Percentiles rank a stretch among this genome's conserved stretches.
phyloP scores from a whole-genome alignment of 2,888 invertebrate species.

The Digitonthophagus gazella region DNA sequence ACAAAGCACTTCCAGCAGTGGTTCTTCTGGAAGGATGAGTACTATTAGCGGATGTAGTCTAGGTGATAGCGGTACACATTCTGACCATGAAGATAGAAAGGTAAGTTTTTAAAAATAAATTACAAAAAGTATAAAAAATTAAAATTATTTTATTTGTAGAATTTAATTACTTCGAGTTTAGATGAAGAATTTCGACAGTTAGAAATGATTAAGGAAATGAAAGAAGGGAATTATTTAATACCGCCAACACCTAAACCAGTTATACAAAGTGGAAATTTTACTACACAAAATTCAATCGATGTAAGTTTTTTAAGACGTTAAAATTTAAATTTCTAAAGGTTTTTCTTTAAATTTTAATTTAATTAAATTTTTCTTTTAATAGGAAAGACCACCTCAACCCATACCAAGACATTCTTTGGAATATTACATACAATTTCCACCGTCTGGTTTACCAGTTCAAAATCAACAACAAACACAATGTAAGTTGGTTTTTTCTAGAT shows the following conservation, averaged over 20 bases:
- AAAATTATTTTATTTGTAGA: slow-evolving; percentile 31
- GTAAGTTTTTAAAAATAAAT: slow-evolving; percentile 35
- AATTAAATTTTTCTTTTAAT: slow-evolving; percentile 31
- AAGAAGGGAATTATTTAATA: slow-evolving; percentile 53
- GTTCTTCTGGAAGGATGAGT: slow-evolving; percentile 77
- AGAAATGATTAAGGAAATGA: slow-evolving; percentile 41
- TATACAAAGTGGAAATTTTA: slow-evolving; percentile 38
- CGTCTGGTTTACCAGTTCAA: slow-evolving; percentile 54
- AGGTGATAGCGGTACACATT: slow-evolving; percentile 82
- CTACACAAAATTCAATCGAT: slow-evolving; percentile 44
- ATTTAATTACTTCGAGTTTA: slow-evolving; percentile 40
- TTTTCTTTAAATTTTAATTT: neutral
- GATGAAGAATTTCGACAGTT: slow-evolving; percentile 45
- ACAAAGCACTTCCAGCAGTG: slow-evolving; percentile 65
- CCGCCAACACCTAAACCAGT: slow-evolving; percentile 57
- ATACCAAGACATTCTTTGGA: slow-evolving; percentile 43
- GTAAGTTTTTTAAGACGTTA: slow-evolving; percentile 35
- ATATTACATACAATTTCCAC: slow-evolving; percentile 56
- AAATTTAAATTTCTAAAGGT: neutral
- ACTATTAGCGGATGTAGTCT: slow-evolving; percentile 79
- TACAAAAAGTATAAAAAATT: neutral
- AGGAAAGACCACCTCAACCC: slow-evolving; percentile 45
- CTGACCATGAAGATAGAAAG: slow-evolving; percentile 76
- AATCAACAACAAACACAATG: too few relatives aligned
- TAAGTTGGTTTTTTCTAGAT: too few relatives aligned